A percentile compares a stretch with the other conserved stretches of the same genome.
These are phyloP conservation scores for Drosophila subsilvestris DNA, from an alignment of 2,888 invertebrate genomes.

Conservation along the genomic window DNA sequence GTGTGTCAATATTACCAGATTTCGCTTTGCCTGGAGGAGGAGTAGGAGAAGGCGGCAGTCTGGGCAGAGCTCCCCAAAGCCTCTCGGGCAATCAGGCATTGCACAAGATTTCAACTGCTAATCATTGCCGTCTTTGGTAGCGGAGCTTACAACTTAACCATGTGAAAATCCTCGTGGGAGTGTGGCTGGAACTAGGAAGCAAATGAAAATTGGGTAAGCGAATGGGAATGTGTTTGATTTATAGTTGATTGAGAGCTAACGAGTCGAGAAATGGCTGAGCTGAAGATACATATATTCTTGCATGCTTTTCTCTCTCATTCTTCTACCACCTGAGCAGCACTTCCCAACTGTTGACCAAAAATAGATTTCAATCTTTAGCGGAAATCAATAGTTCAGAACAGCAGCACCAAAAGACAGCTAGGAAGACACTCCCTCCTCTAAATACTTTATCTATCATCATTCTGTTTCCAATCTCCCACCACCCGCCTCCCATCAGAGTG, in stretches of 20 bases:
- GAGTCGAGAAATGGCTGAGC: background rate
- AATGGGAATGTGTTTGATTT: conserved; percentile 15
- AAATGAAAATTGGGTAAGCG: background rate
- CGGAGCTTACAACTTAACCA: background rate
- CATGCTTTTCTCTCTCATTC: background rate
- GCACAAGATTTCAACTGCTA: conserved; percentile 22
- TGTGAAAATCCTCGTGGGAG: background rate
- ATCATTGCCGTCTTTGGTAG: conserved; percentile 13
- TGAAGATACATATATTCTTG: background rate
- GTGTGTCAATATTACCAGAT: conserved; percentile 27
- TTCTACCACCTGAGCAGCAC: background rate
- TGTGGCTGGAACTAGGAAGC: background rate
- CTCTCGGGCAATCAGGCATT: conserved; percentile 6
- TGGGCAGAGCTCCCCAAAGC: conserved; percentile 5
- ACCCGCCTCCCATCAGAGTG: background rate
- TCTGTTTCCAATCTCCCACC: conserved; percentile 21
- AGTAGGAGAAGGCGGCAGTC: background rate
- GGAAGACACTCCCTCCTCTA: conserved; percentile 27
- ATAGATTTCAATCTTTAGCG: conserved; percentile 4
- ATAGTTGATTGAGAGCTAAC: conserved; percentile 8
- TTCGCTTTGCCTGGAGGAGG: background rate
- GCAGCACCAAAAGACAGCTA: conserved; percentile 5
- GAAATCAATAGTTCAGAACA: conserved; percentile 22
- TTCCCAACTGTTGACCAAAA: background rate
- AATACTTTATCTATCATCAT: conserved; percentile 46